Evolutionary conservation across 2,888 invertebrate genomes (phyloP), one percentile per base, ranked within the genome.

Genomic region (Meiosimyza decipiens): DNA sequence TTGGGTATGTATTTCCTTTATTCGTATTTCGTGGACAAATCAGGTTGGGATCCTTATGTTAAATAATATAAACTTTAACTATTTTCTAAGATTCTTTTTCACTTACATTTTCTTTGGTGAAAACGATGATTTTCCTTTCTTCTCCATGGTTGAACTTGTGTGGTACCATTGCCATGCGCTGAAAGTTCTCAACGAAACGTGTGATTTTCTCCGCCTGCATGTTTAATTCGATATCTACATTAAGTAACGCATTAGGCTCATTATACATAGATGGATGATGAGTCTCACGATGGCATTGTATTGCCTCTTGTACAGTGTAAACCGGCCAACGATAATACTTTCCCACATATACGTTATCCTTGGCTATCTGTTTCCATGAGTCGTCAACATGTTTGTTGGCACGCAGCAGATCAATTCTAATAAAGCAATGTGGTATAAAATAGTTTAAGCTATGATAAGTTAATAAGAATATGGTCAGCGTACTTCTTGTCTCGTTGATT

Each of bases 261-360:
- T 97, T 94, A 80, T 91, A 93, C 88, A 96, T 92, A 1, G 93
- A 91, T 0, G 95, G 94, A 84, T 95, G 93, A 84, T 95, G 94
- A 0, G 92, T 91, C 86, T 97, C 95, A 64, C 93, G 90, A 80
- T 95, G 94, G 73, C 91, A 91, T 75, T 90, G 87, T 15, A 97
- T 89, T 0, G 96, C 96, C 80, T 96, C 94, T 16, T 89, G 88
- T 2, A 95, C 91, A 0, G 92, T 86, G 86, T 93, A 94, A 73
- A 91, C 87, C 71, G 88, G 88, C 88, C 89, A 89, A 75, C 89
- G 88, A 78, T 90, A 91, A 80, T 89, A 90, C 76, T 86, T 89
- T 1, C 87, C 82, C 6, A 89, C 83, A 81, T 89, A 93, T 75
- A 94, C 91, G 88, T 95, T 88, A 85, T 94, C 92, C 78, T 87